Percentiles rank a stretch among this genome's conserved stretches.
Conservation (phyloP, 1,140 invertebrate genomes). For the Muscidifurax raptorellus region DNA sequence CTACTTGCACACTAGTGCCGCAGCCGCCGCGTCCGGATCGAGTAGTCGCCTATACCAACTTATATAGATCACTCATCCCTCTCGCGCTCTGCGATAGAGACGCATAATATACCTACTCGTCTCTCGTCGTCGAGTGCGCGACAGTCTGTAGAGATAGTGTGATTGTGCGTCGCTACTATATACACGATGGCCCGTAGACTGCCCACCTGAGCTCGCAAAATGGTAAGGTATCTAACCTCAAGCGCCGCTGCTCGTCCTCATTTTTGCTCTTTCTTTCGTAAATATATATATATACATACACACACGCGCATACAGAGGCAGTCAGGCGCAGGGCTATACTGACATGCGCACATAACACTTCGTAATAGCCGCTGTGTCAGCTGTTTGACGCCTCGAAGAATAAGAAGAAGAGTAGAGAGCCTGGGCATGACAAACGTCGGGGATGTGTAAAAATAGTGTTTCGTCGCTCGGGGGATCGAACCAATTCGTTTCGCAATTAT, state of each 20-base stretch:
- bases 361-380: not conserved
- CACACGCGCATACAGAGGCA: too few species aligned
- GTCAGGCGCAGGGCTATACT: too few species aligned
- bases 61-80: not conserved
- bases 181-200: not conserved
- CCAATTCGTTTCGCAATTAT: not conserved
- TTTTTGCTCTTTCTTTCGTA: not conserved
- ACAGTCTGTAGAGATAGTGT: not conserved
- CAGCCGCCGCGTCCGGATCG: not conserved
- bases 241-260: not conserved
- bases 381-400: constrained; percentile 4
- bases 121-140: not conserved
- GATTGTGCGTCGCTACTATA: not conserved
- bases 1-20: not conserved
- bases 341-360: too few species aligned
- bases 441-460: not conserved
- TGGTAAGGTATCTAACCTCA: constrained; percentile 30
- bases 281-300: too few species aligned
- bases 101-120: too few species aligned
- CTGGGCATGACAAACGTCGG: not conserved
- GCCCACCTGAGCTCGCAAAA: constrained; percentile 26
- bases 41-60: too few species aligned
- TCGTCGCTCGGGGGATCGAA: not conserved
- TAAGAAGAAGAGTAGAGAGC: not conserved
- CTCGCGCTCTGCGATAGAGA: too few species aligned